Base-by-base conservation (phyloP, 92 coral and sea anemone genomes). In the Ricordea florida region DNA sequence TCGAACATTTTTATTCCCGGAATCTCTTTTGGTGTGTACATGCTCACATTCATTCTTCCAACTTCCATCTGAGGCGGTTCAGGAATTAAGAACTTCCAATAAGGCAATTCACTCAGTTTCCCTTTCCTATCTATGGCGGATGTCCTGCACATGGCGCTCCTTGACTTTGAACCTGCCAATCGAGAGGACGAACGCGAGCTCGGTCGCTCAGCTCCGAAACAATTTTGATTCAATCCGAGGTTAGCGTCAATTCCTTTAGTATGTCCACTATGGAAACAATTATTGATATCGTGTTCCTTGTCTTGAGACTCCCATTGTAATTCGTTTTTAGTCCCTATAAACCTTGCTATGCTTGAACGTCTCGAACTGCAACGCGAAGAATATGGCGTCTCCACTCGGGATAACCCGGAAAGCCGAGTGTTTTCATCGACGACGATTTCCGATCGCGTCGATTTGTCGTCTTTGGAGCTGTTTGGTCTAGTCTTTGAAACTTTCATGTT, bases 1-100 rank as follows among this genome's bases (percentile, higher is more conserved):
- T 94, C 98, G 48, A 94, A 94, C 17, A 94, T 85, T 84, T 91
- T 94, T 41, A 94, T 94, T 10, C 98, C 98, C 1, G 98, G 98
- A 32, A 94, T 58, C 23, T 87, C 86, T 64, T 94, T 94, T 28
- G 98, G 98, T 1, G 98, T 94, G 44, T 83, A 94, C 30, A 94
- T 94, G 66, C 98, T 94, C 14, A 94, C 97, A 40, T 94, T 94
- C 98, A 94, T 94, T 51, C 88, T 77, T 7, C 68, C 96, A 13
- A 94, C 92, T 46, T 84, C 97, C 82, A 91, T 84, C 63, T 81
- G 81, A 0, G 98, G 98, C 3, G 98, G 98, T 66, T 92, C 96
- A 11, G 98, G 98, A 15, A 89, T 92, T 55, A 94, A 79, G 52
- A 94, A 72, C 51, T 79, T 85, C 98, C 94, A 91, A 73, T 90